Conservation (phyloP, 2,888 invertebrate genomes). For the Callyntrura sp. region DNA sequence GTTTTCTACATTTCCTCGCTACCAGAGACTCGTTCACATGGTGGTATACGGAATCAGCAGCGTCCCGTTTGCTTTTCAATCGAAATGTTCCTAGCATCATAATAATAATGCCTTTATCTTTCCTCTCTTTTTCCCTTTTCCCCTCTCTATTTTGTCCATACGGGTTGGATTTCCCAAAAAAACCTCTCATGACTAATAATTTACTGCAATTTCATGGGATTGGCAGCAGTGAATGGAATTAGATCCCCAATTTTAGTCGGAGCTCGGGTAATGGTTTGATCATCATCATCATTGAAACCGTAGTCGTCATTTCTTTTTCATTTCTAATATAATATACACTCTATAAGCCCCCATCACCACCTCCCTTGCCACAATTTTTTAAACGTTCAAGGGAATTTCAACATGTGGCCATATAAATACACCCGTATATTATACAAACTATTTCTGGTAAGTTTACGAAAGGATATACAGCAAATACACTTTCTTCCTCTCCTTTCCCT, state of each 20-base stretch:
- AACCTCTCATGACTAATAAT: slow-evolving; percentile 59
- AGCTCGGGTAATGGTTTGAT: slow-evolving; percentile 54
- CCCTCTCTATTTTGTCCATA: background rate
- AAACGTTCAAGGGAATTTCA: slow-evolving; percentile 53
- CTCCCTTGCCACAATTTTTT: background rate
- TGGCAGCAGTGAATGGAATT: slow-evolving; percentile 68
- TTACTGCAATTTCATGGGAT: slow-evolving; percentile 65
- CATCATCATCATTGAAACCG: slow-evolving; percentile 26
- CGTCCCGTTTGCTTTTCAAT: background rate
- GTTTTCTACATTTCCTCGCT: background rate
- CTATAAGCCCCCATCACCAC: background rate
- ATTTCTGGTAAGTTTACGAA: no score
- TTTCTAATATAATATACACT: slow-evolving; percentile 34
- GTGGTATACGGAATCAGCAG: no score
- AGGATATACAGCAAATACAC: background rate
- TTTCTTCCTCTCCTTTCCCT: background rate
- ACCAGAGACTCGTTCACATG: no score
- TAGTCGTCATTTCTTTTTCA: background rate
- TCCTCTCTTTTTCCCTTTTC: background rate
- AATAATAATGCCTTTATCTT: slow-evolving; percentile 34
- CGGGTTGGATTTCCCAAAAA: background rate
- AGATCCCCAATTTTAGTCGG: slow-evolving; percentile 52
- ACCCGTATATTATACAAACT: background rate
- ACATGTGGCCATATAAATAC: slow-evolving; percentile 1
- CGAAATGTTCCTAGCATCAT: background rate